These are phyloP conservation scores for Brotula barbata DNA, from an alignment of 2,797 vertebrate genomes.

Conservation along the genomic window DNA sequence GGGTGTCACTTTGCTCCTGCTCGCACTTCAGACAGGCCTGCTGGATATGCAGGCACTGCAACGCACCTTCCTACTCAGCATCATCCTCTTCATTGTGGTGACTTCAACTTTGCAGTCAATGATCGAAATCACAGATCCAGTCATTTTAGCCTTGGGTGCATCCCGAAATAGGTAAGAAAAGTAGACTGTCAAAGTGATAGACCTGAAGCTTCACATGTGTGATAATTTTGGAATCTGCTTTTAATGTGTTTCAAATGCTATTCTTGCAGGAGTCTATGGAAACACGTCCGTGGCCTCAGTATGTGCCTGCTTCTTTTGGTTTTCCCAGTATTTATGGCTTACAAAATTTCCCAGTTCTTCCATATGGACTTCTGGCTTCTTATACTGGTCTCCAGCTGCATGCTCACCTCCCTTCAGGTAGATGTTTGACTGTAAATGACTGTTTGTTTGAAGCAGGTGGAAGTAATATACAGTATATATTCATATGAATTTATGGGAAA, in stretches of 20 bases:
- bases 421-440: neutral
- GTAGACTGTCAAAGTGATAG: no score
- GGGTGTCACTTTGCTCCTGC: conserved; percentile 86
- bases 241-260: neutral
- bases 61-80: conserved; percentile 90
- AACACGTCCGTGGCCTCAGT: conserved; percentile 85
- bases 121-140: conserved; percentile 87
- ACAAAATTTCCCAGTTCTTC: conserved; percentile 87
- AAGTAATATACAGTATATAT: no score
- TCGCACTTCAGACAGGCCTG: conserved; percentile 88
- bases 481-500: no score
- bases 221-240: neutral
- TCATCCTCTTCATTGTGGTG: conserved; percentile 91
- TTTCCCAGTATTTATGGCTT: conserved; percentile 88
- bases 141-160: conserved; percentile 85
- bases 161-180: conserved; percentile 83
- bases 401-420: conserved; percentile 90
- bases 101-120: conserved; percentile 90
- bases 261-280: conserved; percentile 82
- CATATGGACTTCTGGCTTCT: conserved; percentile 93
- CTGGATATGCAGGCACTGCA: conserved; percentile 85
- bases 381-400: conserved; percentile 88
- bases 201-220: no score
- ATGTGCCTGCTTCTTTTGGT: conserved; percentile 87
- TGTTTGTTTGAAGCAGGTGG: neutral